Evolutionary conservation across 2,888 invertebrate species (phyloP).

Genomic region (Galerucella nymphaeae): DNA sequence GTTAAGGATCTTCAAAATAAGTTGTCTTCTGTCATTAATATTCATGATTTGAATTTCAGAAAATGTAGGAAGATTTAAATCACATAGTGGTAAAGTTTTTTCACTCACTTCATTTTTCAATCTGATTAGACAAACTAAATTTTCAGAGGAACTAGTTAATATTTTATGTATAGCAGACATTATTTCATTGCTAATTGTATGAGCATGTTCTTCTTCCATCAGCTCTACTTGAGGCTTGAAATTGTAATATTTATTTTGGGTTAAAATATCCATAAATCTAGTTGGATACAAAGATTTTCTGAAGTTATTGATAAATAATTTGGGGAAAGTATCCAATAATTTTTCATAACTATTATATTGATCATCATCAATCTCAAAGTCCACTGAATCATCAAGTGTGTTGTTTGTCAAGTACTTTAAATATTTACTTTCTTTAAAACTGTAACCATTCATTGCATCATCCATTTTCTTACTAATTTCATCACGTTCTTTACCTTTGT

Average conservation of each 20-base stretch:
- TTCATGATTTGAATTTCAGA: conserved; percentile 57
- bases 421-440: conserved; percentile 69
- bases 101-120: conserved; percentile 43
- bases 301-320: conserved; percentile 66
- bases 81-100: conserved; percentile 42
- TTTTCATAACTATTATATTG: conserved; percentile 65
- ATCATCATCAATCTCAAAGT: conserved; percentile 7
- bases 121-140: conserved; percentile 58
- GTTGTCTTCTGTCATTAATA: conserved; percentile 52
- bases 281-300: conserved; percentile 72
- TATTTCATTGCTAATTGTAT: conserved; percentile 71
- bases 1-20: conserved; percentile 51
- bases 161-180: conserved; percentile 70
- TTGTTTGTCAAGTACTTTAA: conserved; percentile 65
- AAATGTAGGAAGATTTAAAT: conserved; percentile 58
- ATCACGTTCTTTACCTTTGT: conserved; percentile 69
- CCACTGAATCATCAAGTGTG: neutral
- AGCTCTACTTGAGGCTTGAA: conserved; percentile 80
- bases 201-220: conserved; percentile 70
- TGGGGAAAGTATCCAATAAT: conserved; percentile 1
- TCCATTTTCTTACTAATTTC: conserved; percentile 71
- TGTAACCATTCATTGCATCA: conserved; percentile 74
- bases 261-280: conserved; percentile 76
- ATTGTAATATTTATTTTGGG: conserved; percentile 70
- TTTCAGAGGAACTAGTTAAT: conserved; percentile 47